Conservation (phyloP, 2,797 vertebrate genomes). For the Champsocephalus gunnari region DNA sequence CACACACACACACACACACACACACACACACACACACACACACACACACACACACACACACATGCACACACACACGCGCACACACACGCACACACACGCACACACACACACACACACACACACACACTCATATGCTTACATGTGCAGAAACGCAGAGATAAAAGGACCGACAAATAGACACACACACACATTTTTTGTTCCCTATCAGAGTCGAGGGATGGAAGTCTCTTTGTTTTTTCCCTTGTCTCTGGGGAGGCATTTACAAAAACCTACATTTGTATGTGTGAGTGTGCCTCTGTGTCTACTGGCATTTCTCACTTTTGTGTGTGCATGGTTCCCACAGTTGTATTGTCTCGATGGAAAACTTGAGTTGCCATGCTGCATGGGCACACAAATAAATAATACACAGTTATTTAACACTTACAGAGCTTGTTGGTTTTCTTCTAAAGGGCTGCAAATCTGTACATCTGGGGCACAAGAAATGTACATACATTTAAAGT, state of each 20-base stretch:
- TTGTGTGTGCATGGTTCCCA: slow-evolving; percentile 12
- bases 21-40: slow-evolving; percentile 13
- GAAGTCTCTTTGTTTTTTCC: slow-evolving; percentile 37
- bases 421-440: slow-evolving; percentile 3
- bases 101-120: slow-evolving; percentile 16
- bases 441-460: not conserved
- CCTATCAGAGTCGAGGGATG: slow-evolving; percentile 41
- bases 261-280: slow-evolving; percentile 5
- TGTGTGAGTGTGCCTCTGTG: slow-evolving; percentile 6
- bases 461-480: too few species aligned
- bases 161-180: slow-evolving; percentile 10
- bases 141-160: slow-evolving; percentile 16
- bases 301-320: not conserved
- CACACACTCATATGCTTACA: slow-evolving; percentile 1
- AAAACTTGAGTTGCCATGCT: slow-evolving; percentile 4
- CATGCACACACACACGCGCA: slow-evolving; percentile 35
- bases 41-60: slow-evolving; percentile 6
- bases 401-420: not conserved
- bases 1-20: slow-evolving; percentile 27
- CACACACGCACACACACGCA: slow-evolving; percentile 28
- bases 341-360: slow-evolving; percentile 22
- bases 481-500: not conserved
- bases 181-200: slow-evolving; percentile 5
- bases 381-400: not conserved
- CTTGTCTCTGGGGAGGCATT: slow-evolving; percentile 35